Conservation (phyloP, 2,888 invertebrate genomes). For the Parthenolecanium corni region DNA sequence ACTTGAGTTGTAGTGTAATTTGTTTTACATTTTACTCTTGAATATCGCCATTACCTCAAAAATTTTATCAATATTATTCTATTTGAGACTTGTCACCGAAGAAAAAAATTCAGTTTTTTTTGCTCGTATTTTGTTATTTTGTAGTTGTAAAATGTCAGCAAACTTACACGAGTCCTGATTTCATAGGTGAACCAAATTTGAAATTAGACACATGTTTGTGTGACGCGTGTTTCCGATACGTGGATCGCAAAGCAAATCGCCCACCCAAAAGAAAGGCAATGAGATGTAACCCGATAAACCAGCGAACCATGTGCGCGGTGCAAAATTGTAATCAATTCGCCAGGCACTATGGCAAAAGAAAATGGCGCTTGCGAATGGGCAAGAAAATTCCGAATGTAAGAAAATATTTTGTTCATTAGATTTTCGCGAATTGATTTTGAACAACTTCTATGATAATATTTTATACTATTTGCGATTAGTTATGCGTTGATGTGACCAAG, state of each 20-base stretch:
- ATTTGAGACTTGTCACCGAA: too few species aligned
- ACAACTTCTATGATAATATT: not conserved
- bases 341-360: conserved; percentile 52
- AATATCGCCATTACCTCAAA: too few species aligned
- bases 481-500: conserved; percentile 10
- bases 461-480: conserved; percentile 9
- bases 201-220: conserved; percentile 75
- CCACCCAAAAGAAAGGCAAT: conserved; percentile 32
- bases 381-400: conserved; percentile 47
- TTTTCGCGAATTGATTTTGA: too few species aligned
- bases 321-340: conserved; percentile 51
- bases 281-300: conserved; percentile 10
- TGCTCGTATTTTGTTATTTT: not conserved
- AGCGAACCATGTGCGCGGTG: conserved; percentile 46
- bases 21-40: too few species aligned
- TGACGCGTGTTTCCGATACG: conserved; percentile 75
- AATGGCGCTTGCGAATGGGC: conserved; percentile 60
- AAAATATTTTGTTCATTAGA: too few species aligned
- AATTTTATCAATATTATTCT: too few species aligned
- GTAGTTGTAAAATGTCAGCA: too few species aligned
- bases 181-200: conserved; percentile 61
- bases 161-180: too few species aligned
- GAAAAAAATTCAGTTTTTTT: too few species aligned
- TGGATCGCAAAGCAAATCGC: conserved; percentile 59
- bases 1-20: too few species aligned